Conservation (phyloP, 2,888 invertebrate species). For the Lysandra bellargus region DNA sequence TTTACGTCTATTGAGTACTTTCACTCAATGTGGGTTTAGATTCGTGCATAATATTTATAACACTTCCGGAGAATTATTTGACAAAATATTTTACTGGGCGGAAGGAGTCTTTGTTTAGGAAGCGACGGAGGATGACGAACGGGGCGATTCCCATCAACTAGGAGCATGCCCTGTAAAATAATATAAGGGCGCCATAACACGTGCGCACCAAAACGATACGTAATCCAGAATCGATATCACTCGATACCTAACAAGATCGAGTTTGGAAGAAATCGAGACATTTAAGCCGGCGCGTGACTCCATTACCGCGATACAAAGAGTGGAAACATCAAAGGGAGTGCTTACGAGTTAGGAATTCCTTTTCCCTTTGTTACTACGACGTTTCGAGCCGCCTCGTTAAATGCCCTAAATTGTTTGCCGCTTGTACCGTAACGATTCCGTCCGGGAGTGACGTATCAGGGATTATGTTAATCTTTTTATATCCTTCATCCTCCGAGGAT, state of each 20-base stretch:
- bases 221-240: constrained; percentile 56
- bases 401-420: constrained; percentile 44
- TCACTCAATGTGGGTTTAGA: neutral
- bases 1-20: neutral
- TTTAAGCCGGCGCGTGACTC: constrained; percentile 67
- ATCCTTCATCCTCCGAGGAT: constrained; percentile 26
- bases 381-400: constrained; percentile 44
- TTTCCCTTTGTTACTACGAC: constrained; percentile 44
- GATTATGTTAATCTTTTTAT: constrained; percentile 37
- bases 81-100: neutral
- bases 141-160: constrained; percentile 17
- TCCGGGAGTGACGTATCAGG: constrained; percentile 39
- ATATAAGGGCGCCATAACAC: constrained; percentile 8
- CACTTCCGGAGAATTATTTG: neutral
- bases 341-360: constrained; percentile 45
- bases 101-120: neutral
- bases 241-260: constrained; percentile 58
- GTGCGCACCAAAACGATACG: constrained; percentile 31
- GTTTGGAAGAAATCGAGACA: constrained; percentile 60
- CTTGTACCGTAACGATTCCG: constrained; percentile 39
- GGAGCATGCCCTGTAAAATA: constrained; percentile 19
- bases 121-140: neutral
- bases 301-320: constrained; percentile 54
- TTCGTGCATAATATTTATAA: neutral
- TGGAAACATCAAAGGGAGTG: constrained; percentile 55